phyloP scores from a whole-genome alignment of 2,113 vertebrate genomes.

The Bufo bufo region DNA sequence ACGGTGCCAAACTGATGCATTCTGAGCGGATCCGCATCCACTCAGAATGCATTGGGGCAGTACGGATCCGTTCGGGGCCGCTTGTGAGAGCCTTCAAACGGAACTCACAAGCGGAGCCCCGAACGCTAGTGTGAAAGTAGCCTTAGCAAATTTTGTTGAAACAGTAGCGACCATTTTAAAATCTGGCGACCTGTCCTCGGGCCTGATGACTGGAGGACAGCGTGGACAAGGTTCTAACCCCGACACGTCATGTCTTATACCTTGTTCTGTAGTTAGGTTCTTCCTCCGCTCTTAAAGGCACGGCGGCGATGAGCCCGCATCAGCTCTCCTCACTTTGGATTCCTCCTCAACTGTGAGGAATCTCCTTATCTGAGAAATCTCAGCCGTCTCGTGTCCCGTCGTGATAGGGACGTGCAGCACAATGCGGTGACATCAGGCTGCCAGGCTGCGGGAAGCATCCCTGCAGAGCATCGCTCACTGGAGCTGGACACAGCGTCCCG shows the following conservation, averaged over 20 bases:
- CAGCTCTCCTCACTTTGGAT: neutral
- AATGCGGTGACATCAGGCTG: neutral
- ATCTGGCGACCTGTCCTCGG: too few relatives aligned
- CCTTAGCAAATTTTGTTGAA: too few relatives aligned
- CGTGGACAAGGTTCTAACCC: too few relatives aligned
- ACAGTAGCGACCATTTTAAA: too few relatives aligned
- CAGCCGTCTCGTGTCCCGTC: neutral
- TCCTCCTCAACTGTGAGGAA: neutral
- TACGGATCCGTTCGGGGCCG: too few relatives aligned
- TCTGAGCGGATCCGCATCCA: too few relatives aligned
- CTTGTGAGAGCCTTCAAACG: too few relatives aligned
- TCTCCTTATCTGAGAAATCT: conserved; percentile 13
- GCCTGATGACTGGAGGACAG: too few relatives aligned
- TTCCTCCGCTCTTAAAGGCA: neutral
- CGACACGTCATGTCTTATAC: neutral
- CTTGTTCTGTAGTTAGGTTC: neutral
- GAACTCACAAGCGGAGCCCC: too few relatives aligned
- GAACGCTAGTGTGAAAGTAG: too few relatives aligned
- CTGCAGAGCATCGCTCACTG: neutral
- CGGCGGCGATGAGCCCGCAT: neutral
- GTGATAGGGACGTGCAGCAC: neutral
- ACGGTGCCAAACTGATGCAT: too few relatives aligned
- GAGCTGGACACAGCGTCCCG: neutral
- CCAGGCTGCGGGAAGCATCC: neutral
- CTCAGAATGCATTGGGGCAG: too few relatives aligned